A percentile compares a stretch with the other conserved stretches of the same genome.
Conservation (phyloP, 2,888 invertebrate species). For the Euplagia quadripunctaria region DNA sequence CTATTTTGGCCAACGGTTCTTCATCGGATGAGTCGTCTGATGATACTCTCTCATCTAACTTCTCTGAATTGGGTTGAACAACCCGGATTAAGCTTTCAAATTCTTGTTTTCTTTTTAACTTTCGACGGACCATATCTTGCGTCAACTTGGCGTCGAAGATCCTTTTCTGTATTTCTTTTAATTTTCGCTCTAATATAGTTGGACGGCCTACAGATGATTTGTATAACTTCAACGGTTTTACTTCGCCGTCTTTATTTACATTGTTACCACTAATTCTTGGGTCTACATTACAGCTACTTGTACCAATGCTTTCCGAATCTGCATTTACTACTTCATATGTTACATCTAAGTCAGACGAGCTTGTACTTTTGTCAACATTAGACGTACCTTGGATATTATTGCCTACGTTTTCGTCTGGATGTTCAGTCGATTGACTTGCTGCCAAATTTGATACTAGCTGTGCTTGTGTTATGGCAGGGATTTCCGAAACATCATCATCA, state of each 20-base stretch:
- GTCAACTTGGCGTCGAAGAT: not conserved
- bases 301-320: not conserved
- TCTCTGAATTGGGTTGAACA: not conserved
- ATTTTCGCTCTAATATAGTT: constrained; percentile 7
- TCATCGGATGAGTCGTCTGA: constrained; percentile 71
- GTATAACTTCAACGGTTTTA: constrained; percentile 42
- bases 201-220: constrained; percentile 16
- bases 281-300: not conserved
- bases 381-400: not conserved
- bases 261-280: not conserved
- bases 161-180: constrained; percentile 10
- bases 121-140: not conserved
- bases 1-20: constrained; percentile 73
- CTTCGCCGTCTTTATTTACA: constrained; percentile 5
- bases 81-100: not conserved
- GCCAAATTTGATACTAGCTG: not conserved
- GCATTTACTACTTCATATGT: not conserved
- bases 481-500: constrained; percentile 57
- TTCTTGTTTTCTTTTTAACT: constrained; percentile 14
- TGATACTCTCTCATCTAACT: not conserved
- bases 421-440: not conserved
- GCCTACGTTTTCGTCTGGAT: not conserved
- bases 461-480: not conserved
- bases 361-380: not conserved
- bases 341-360: not conserved